Base-by-base conservation (phyloP, 2,888 invertebrate species). In the Acrocyrtus sp. region DNA sequence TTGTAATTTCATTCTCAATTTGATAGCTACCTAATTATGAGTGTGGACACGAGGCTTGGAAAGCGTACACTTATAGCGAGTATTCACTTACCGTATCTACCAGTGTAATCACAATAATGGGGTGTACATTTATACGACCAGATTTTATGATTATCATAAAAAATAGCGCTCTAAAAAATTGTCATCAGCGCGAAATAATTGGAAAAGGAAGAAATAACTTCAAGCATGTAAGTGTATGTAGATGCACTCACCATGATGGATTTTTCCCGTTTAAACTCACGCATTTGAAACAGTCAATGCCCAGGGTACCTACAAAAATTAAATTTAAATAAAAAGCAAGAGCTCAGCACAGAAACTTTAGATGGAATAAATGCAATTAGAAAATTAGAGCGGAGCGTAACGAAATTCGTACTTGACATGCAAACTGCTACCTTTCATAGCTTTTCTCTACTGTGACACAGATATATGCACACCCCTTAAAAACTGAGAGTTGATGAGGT, bases 271-370 rank as follows among this genome's bases (percentile, higher is more conserved):
- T 86, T 75, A 86, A 83, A 8, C 88, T 88, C 54, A 95, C 93
- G 84, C 98, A 98, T 84, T 96, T 96, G 88, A 97, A 98, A 84
- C 98, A 98, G 85, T 97, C 98, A 83, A 98, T 96, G 62, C 89
- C 87, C 10, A 74, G 80, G 77, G 85, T 84, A 57, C 76, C 81
- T 81, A 66, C 4, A 75, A 75, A 50, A 47, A 43, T 27, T 5
- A 56, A 47, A 4, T 17, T 17, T 19, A 3, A n/a, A 6, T 4
- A n/a, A 1, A 10, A 47, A 47, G 17, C 41, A 22, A 58, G n/a
- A 58, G 45, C 58, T 43, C n/a, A 34, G 12, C 34, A 34, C 5
- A 34, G 34, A 34, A 5, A 12, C 34, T 34, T 8, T 8, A 34
- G 34, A n/a, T n/a, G n/a, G n/a, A n/a, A n/a, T n/a, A n/a, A n/a